Base-by-base conservation (phyloP, 2,797 vertebrate species). In the Darevskia nairensis region DNA sequence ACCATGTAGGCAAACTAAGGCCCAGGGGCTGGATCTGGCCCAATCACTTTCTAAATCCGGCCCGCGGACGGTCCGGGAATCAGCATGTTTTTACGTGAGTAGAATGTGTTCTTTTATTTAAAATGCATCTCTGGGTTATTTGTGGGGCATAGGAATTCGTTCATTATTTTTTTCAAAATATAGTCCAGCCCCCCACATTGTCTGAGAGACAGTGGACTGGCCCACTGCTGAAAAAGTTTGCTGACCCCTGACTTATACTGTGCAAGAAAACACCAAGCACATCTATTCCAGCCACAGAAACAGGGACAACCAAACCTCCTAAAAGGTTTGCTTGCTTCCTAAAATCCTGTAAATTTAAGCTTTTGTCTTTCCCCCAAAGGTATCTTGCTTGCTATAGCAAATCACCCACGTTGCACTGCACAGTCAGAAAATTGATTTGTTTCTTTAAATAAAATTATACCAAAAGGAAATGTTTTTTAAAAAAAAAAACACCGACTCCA, bases 371-470 rank as follows among this genome's bases (percentile, higher is more conserved):
- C 3, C 32, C 50, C 71, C 32, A 39, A 0, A 91, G 76, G 0
- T 0, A 19, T 19, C 72, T 71, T 76, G 86, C 88, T 86, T 88
- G 87, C 86, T 82, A 25, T 15, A 83, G 89, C 74, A 93, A 81
- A 90, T 59, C 75, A 80, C 78, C 39, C 2, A 88, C 88, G 87
- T 59, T 92, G 59, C 27, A 78, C 77, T 75, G 77, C 13, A 59
- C 4, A 61, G 55, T 85, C 88, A 90, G 50, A 41, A 83, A 61
- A 0, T 11, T 88, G 74, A 71, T n/a, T 68, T 41, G 59, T 17
- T 90, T 61, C 61, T 88, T 71, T 76, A 78, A 79, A 69, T 86
- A 64, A 64, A 64, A 64, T 64, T 79, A 68, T 79, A 79, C 23
- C 86, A 90, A 74, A 1, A 88, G 69, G 0, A 66, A 87, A 46